Evolutionary conservation across 2,113 vertebrate species (phyloP), one percentile per base, ranked within the genome.

Genomic region (Stigmatopora argus): DNA sequence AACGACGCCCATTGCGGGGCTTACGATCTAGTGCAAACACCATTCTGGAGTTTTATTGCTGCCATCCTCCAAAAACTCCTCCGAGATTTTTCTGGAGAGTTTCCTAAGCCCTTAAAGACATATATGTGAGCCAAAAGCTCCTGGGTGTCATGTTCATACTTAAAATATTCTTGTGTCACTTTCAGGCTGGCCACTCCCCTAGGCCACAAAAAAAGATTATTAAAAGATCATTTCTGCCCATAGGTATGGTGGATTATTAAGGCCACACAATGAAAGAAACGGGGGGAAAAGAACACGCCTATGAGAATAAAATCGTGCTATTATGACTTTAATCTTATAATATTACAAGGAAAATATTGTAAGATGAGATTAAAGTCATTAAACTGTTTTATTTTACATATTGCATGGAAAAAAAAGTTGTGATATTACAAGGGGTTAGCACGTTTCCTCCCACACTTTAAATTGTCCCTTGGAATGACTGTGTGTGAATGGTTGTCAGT

Each of bases 41-140:
- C 26, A 56, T 56, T 56, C 7, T 15, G 14, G 23, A 56, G 6
- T 56, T 56, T 56, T 31, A 56, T 56, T 31, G 23, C n/a, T 17
- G n/a, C 18, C 6, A 34, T 38, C 35, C 58, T 44, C 35, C 58
- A 44, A 71, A 62, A 73, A 31, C 61, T 60, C 62, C 47, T 77
- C 10, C 45, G 66, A 61, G 61, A 70, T 70, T 69, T 65, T 56
- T 38, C 45, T 66, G 10, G 62, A 69, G 65, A 45, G 62, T 73
- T 79, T 79, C 76, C 35, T 67, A 81, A 67, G 72, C 23, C 69
- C 18, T 75, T 52, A 35, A 46, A 69, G 61, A 78, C 44, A 64
- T 45, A 70, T 79, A 68, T 77, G 67, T 66, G 69, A 65, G 55
- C 58, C 71, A 76, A 9, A 21, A 57, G 18, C 65, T 79, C 74